phyloP scores from a whole-genome alignment of 2,888 invertebrate genomes.

The Acrobasis suavella region DNA sequence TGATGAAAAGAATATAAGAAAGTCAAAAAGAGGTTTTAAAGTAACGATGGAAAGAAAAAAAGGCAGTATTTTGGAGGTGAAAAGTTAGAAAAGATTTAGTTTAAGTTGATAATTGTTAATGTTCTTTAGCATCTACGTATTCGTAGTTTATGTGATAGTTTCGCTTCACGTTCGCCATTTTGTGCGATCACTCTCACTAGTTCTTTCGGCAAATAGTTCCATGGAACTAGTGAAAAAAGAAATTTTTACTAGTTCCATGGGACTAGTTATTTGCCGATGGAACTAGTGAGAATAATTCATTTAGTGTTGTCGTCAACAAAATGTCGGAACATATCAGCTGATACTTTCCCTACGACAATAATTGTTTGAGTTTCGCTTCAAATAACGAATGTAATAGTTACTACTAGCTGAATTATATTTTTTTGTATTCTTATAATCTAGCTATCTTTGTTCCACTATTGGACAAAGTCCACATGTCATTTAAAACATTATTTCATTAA shows the following conservation, averaged over 20 bases:
- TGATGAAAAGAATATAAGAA: background rate
- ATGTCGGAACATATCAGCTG: slow-evolving; percentile 39
- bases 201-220: too few species aligned
- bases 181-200: too few species aligned
- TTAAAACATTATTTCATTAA: too few species aligned
- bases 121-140: slow-evolving; percentile 22
- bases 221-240: too few species aligned
- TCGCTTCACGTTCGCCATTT: slow-evolving; percentile 21
- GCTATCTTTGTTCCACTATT: too few species aligned
- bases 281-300: too few species aligned
- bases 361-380: slow-evolving; percentile 22
- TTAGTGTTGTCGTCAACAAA: slow-evolving; percentile 26
- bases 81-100: slow-evolving; percentile 20
- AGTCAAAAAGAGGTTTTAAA: background rate
- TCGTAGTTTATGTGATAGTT: slow-evolving; percentile 11
- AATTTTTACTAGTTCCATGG: too few species aligned
- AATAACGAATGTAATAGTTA: slow-evolving; percentile 3
- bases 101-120: slow-evolving; percentile 26
- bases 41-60: background rate
- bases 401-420: background rate
- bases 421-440: background rate
- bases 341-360: slow-evolving; percentile 38
- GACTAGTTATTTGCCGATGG: too few species aligned
- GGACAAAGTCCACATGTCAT: too few species aligned
- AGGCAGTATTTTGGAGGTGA: background rate